Evolutionary conservation across 2,888 invertebrate genomes (phyloP).

Genomic region (Brachyopa scutellaris): DNA sequence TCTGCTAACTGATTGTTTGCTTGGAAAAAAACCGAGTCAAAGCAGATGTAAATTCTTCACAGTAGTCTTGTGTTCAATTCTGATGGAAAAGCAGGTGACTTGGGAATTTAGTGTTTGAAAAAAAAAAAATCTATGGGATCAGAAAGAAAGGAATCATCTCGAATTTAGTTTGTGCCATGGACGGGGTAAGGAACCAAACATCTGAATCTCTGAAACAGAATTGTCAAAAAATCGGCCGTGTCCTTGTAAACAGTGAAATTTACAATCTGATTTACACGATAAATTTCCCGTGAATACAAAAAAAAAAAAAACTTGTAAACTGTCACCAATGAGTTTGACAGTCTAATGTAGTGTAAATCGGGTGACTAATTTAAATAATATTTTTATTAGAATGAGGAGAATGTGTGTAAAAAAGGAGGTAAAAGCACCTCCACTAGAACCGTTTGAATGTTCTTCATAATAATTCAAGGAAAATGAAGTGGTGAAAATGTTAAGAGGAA

Average conservation of each 20-base stretch:
- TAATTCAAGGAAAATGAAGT: not conserved
- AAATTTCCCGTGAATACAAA: not conserved
- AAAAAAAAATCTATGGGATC: conserved; percentile 25
- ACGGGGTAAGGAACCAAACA: conserved; percentile 48
- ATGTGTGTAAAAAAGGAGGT: not conserved
- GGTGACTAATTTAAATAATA: not conserved
- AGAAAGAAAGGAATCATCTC: conserved; percentile 18
- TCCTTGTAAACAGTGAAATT: not conserved
- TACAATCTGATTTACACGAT: not conserved
- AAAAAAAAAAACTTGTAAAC: not conserved
- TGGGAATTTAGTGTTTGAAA: not conserved
- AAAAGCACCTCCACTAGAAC: not conserved
- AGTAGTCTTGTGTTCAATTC: conserved; percentile 54
- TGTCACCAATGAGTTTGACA: not conserved
- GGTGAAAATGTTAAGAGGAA: not conserved
- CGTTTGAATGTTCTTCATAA: not conserved
- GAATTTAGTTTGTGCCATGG: conserved; percentile 30
- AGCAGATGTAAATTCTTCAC: conserved; percentile 47
- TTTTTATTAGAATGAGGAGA: not conserved
- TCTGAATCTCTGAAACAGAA: too few relatives aligned
- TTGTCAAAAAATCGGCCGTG: not conserved
- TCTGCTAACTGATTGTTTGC: conserved; percentile 53
- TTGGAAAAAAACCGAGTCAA: conserved; percentile 36
- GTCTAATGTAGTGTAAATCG: not conserved
- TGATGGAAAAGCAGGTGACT: conserved; percentile 43